Conservation (phyloP, 92 coral and sea anemone species). For the Palythoa grandis region DNA sequence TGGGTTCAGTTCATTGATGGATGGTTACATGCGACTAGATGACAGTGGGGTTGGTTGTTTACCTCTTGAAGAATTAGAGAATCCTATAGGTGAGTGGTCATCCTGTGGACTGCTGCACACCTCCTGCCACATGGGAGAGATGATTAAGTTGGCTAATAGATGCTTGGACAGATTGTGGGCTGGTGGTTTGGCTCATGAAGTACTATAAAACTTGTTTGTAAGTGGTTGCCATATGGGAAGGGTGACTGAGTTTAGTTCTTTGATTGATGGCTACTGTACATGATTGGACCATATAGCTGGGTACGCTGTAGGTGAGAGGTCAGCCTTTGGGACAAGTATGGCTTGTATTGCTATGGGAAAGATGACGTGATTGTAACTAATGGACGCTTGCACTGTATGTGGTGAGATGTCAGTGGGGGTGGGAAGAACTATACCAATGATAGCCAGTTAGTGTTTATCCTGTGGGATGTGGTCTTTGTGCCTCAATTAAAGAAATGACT, state of each 20-base stretch:
- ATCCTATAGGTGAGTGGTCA: constrained; percentile 70
- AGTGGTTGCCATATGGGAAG: constrained; percentile 71
- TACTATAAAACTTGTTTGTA: no score
- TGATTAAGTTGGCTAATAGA: no score
- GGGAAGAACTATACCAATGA: neutral
- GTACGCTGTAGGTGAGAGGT: neutral
- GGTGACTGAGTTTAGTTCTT: constrained; percentile 90
- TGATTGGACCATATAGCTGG: neutral
- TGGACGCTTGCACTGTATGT: no score
- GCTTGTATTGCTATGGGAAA: neutral
- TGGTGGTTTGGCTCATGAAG: no score
- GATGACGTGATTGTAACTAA: no score
- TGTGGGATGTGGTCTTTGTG: neutral
- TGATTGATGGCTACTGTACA: constrained; percentile 19
- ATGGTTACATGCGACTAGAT: constrained; percentile 95
- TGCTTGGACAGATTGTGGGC: no score
- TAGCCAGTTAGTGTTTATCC: no score
- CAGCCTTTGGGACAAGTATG: neutral
- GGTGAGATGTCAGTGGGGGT: no score
- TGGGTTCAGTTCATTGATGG: constrained; percentile 94
- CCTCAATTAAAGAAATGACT: neutral
- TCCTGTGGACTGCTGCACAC: neutral
- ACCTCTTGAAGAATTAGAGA: constrained; percentile 70
- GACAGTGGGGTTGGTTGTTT: constrained; percentile 97
- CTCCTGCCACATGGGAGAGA: neutral